Conservation (phyloP, 2,797 vertebrate species). For the Sebastolobus alascanus region DNA sequence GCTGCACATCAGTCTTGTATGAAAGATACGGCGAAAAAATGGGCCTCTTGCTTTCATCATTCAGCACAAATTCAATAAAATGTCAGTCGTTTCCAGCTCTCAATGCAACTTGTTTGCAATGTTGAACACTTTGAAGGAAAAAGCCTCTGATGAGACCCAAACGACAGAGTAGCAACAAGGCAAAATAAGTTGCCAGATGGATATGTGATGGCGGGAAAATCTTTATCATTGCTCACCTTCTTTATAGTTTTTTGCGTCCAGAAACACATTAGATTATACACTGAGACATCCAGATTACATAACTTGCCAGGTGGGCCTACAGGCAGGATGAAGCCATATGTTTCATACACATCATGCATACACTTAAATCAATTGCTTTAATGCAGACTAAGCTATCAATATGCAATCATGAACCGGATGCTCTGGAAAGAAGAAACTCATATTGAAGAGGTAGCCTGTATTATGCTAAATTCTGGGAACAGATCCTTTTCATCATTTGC, state of each 20-base stretch:
- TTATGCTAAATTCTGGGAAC: slow-evolving; percentile 24
- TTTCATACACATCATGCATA: slow-evolving; percentile 47
- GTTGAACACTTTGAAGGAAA: slow-evolving; percentile 24
- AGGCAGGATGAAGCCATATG: slow-evolving; percentile 35
- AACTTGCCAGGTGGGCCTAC: slow-evolving; percentile 29
- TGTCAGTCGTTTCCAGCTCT: slow-evolving; percentile 11
- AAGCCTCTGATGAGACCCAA: slow-evolving; percentile 34
- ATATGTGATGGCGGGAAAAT: slow-evolving; percentile 16
- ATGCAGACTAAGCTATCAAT: slow-evolving; percentile 51
- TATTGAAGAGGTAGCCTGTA: slow-evolving; percentile 32
- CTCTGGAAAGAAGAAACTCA: slow-evolving; percentile 31
- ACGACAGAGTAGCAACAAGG: not conserved
- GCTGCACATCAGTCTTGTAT: slow-evolving; percentile 27
- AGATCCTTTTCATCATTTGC: slow-evolving; percentile 22
- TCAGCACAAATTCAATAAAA: slow-evolving; percentile 59
- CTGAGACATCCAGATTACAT: slow-evolving; percentile 26
- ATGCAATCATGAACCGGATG: slow-evolving; percentile 41
- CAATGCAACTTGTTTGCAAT: slow-evolving; percentile 13
- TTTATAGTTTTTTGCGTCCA: not conserved
- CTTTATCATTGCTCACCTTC: not conserved
- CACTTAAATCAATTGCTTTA: slow-evolving; percentile 39
- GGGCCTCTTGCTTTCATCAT: slow-evolving; percentile 49
- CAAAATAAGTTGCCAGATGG: slow-evolving; percentile 8
- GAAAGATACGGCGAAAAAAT: slow-evolving; percentile 42
- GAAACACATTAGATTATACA: slow-evolving; percentile 25